phyloP scores from a whole-genome alignment of 2,797 vertebrate species.

The Tenualosa thibaudeaui region DNA sequence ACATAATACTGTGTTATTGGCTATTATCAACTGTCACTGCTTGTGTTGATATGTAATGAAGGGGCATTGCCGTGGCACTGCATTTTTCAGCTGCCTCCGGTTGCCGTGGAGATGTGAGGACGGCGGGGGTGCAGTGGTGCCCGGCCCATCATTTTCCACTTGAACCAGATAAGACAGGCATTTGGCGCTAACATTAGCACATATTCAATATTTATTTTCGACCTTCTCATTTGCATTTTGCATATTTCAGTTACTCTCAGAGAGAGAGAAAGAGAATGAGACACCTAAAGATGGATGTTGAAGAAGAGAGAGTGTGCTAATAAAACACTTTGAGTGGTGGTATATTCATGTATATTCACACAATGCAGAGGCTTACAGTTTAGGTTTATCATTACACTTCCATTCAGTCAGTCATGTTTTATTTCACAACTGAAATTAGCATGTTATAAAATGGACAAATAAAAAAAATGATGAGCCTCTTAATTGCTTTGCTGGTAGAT shows the following conservation, averaged over 20 bases:
- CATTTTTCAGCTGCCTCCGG: slow-evolving; percentile 89
- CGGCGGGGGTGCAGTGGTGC: slow-evolving; percentile 51
- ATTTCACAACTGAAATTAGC: not conserved
- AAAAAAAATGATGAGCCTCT: no score
- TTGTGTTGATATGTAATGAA: slow-evolving; percentile 95
- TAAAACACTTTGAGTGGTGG: not conserved
- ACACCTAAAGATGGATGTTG: no score
- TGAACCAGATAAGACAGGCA: slow-evolving; percentile 62
- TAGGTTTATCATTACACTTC: not conserved
- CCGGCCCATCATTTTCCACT: slow-evolving; percentile 58
- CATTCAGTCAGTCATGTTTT: not conserved
- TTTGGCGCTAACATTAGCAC: slow-evolving; percentile 53
- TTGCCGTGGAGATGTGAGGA: slow-evolving; percentile 82
- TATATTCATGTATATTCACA: no score
- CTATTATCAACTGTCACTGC: slow-evolving; percentile 95
- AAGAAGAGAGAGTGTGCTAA: not conserved
- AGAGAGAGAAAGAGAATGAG: not conserved
- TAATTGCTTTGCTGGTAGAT: not conserved
- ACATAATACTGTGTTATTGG: slow-evolving; percentile 92
- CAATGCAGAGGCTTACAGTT: no score
- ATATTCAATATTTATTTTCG: slow-evolving; percentile 58
- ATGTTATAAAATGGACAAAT: not conserved
- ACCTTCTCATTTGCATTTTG: slow-evolving; percentile 53
- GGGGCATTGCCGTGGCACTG: slow-evolving; percentile 85
- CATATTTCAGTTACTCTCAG: slow-evolving; percentile 49